Percentiles rank a stretch among this genome's conserved stretches.
These are phyloP conservation scores for Verasper variegatus DNA, from an alignment of 2,113 vertebrate genomes.

Conservation along the genomic window DNA sequence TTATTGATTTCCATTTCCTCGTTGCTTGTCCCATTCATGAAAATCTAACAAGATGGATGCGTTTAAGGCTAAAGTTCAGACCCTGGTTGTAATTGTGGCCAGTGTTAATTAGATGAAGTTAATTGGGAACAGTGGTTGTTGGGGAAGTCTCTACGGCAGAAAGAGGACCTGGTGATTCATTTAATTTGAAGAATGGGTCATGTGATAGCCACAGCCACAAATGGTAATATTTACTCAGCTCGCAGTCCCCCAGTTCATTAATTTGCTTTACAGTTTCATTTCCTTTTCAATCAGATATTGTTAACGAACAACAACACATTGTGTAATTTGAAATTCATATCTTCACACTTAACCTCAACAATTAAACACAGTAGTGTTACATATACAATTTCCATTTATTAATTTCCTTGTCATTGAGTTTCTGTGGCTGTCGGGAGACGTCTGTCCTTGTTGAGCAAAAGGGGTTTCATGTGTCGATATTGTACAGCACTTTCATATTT, in stretches of 20 bases:
- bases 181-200: not conserved
- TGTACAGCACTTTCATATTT: too few relatives aligned
- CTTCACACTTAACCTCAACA: not conserved
- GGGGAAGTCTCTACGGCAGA: not conserved
- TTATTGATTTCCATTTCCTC: constrained; percentile 39
- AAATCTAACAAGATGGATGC: constrained; percentile 31
- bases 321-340: not conserved
- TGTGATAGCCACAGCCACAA: not conserved
- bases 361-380: not conserved
- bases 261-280: not conserved
- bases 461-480: too few relatives aligned
- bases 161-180: constrained; percentile 3
- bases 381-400: not conserved
- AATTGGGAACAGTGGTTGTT: constrained; percentile 7
- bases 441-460: not conserved
- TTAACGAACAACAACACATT: not conserved
- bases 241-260: not conserved
- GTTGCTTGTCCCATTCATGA: constrained; percentile 10
- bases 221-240: not conserved
- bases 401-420: not conserved
- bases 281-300: not conserved
- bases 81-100: constrained; percentile 12
- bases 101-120: constrained; percentile 17
- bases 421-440: not conserved
- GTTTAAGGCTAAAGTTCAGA: constrained; percentile 20